Evolutionary conservation across 2,113 vertebrate species (phyloP), one percentile per base, ranked within the genome.

Genomic region (Prunella himalayana): DNA sequence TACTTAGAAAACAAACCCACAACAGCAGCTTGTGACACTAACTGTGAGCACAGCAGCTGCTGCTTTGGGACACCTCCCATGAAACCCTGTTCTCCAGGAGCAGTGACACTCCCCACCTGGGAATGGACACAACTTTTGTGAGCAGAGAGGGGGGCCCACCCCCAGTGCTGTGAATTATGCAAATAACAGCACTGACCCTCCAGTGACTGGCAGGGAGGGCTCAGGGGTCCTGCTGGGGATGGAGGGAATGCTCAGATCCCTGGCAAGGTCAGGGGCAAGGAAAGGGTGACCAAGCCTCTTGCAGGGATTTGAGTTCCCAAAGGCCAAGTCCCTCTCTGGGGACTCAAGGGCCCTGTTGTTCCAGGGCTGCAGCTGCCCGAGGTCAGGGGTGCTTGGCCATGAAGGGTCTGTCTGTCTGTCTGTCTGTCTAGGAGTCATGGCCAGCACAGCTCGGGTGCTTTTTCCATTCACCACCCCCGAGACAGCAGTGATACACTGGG

Each of bases 111-210:
- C 22, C 44, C 22, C 28, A 3, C 83, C 53, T 20, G 35, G 28
- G 12, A 10, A 49, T 0, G 8, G 71, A 11, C 61, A 41, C 42
- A 16, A 22, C 14, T 1, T 5, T 2, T 7, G 71, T 0, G 30
- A 66, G 44, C 49, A 71, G 25, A 10, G 19, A 41, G 37, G 39
- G 27, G 37, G 11, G 30, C 2, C 37, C 2, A 5, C n/a, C 45
- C 70, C 65, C 1, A 8, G 47, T 2, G 53, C 47, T 45, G 9
- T 6, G 27, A 27, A 18, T 53, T 2, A 63, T 0, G 30, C 42
- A n/a, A 39, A 11, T 6, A 7, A 25, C 0, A 3, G 35, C 75
- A 31, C 14, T 66, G 53, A 65, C 75, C 31, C 37, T 11, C 2
- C 2, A 2, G 60, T 6, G n/a, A 39, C 10, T 17, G 37, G 21